Evolutionary conservation across 2,888 invertebrate species (phyloP).

Genomic region (Pseudococcus viburni): DNA sequence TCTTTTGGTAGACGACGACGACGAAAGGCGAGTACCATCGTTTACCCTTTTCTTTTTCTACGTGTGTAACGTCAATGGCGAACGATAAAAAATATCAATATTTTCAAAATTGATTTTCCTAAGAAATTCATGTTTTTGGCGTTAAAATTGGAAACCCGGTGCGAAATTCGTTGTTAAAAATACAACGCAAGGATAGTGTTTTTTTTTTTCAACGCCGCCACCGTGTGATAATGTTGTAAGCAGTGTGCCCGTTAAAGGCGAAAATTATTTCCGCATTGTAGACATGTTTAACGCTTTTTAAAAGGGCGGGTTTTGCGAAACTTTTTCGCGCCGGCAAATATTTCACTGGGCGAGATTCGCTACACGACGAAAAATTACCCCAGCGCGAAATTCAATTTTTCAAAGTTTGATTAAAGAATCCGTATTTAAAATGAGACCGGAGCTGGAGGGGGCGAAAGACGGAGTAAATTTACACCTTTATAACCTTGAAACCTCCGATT

Average conservation of each 20-base stretch:
- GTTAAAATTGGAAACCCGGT: conserved; percentile 45
- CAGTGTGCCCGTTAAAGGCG: conserved; percentile 29
- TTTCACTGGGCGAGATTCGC: not conserved
- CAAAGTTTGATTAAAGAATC: conserved; percentile 44
- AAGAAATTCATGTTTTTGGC: conserved; percentile 48
- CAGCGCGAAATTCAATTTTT: conserved; percentile 33
- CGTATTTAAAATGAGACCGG: not conserved
- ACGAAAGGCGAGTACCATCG: conserved; percentile 43
- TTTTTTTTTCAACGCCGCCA: not conserved
- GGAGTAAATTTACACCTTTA: not conserved
- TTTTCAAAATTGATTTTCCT: conserved; percentile 55
- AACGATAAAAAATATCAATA: conserved; percentile 58
- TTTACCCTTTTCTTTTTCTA: conserved; percentile 52
- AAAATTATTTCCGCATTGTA: conserved; percentile 52
- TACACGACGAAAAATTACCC: conserved; percentile 12
- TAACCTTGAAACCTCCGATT: conserved; percentile 4
- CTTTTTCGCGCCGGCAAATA: conserved; percentile 29
- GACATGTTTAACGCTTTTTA: conserved; percentile 47
- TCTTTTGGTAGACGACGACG: conserved; percentile 22
- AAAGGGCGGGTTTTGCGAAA: conserved; percentile 36
- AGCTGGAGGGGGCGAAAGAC: not conserved
- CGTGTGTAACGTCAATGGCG: conserved; percentile 35
- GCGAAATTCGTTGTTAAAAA: conserved; percentile 31
- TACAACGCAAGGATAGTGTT: conserved; percentile 42
- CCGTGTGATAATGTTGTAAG: conserved; percentile 45